Conservation (phyloP, 2,888 invertebrate species). For the Rhimphoctona megacephalus region DNA sequence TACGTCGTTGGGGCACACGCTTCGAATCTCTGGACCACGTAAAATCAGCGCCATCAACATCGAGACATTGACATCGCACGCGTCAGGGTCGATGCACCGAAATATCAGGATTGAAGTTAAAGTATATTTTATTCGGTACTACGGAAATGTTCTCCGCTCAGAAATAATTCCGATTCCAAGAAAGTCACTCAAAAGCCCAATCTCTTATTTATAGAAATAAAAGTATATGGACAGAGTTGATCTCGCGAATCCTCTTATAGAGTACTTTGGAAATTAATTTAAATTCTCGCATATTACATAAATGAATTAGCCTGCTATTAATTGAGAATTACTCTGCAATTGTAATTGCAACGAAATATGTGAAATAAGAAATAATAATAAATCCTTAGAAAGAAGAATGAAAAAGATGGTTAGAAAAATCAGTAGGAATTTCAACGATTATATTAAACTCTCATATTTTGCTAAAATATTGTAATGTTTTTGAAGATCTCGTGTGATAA, state of each 20-base stretch:
- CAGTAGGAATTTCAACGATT: neutral
- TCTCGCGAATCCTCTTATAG: neutral
- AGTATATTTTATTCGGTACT: constrained; percentile 32
- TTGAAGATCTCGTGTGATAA: neutral
- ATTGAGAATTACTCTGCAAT: neutral
- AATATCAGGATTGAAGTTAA: constrained; percentile 5
- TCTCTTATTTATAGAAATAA: neutral
- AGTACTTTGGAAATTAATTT: neutral
- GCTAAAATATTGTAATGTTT: neutral
- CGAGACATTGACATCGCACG: constrained; percentile 33
- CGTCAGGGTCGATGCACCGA: constrained; percentile 10
- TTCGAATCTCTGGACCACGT: constrained; percentile 33
- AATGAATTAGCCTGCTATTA: neutral
- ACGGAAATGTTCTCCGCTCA: neutral
- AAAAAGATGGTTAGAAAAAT: neutral
- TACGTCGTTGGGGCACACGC: constrained; percentile 41
- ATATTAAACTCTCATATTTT: neutral
- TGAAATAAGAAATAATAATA: neutral
- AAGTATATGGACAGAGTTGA: neutral
- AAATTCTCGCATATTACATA: neutral
- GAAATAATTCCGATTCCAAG: neutral
- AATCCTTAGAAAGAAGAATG: neutral
- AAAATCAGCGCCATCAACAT: constrained; percentile 45
- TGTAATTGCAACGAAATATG: neutral
- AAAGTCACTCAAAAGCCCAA: neutral